Evolutionary conservation across 2,797 vertebrate species (phyloP).

Genomic region (Enoplosus armatus): DNA sequence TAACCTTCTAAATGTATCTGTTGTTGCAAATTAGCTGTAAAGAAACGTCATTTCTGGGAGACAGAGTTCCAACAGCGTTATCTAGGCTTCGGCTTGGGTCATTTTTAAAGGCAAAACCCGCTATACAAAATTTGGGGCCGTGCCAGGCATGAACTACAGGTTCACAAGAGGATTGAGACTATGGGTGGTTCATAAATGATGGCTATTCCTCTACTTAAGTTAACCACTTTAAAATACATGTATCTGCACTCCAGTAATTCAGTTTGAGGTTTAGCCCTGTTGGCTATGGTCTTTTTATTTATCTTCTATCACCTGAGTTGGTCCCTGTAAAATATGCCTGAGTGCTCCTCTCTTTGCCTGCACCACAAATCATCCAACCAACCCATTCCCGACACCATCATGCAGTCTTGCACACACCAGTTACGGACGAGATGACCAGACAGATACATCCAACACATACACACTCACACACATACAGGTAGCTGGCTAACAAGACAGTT

Average conservation of each 20-base stretch:
- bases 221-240: not conserved
- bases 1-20: not conserved
- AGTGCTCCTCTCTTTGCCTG: not conserved
- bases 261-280: not conserved
- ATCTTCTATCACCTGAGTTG: conserved; percentile 17
- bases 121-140: no score
- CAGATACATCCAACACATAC: not conserved
- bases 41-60: not conserved
- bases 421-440: conserved; percentile 17
- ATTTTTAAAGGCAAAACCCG: not conserved
- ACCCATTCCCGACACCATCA: conserved; percentile 15
- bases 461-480: conserved; percentile 40
- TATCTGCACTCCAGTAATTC: not conserved
- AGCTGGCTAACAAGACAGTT: conserved; percentile 76
- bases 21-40: not conserved
- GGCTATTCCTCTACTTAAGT: not conserved
- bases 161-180: not conserved
- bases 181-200: not conserved
- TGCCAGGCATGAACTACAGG: not conserved
- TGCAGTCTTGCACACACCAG: conserved; percentile 13
- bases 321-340: conserved; percentile 18
- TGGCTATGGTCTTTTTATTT: not conserved
- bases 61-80: not conserved
- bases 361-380: conserved; percentile 41
- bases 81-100: not conserved